Evolutionary conservation across 2,888 invertebrate species (phyloP).

Genomic region (Craniophora ligustri): DNA sequence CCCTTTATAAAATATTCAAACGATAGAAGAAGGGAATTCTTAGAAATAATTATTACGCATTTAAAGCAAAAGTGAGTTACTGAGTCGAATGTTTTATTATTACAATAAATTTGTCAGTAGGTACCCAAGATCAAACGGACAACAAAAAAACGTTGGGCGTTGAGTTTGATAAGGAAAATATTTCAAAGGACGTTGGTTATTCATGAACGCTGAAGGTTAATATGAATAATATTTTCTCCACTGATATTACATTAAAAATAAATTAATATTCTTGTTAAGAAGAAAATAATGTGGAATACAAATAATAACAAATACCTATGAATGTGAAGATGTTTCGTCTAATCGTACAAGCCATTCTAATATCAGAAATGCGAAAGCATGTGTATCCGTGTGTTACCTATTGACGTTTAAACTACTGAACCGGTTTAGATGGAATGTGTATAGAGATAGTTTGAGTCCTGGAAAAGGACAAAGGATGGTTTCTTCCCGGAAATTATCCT

Average conservation of each 20-base stretch:
- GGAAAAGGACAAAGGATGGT: too few species aligned
- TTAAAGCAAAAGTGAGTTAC: conserved; percentile 38
- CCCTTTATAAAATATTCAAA: conserved; percentile 64
- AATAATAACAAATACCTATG: too few species aligned
- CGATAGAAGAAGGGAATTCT: conserved; percentile 53
- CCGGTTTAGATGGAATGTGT: too few species aligned
- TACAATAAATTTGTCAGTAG: conserved; percentile 42
- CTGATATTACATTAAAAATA: conserved; percentile 17
- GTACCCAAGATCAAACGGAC: conserved; percentile 43
- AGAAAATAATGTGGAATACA: conserved; percentile 5
- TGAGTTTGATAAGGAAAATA: conserved; percentile 33
- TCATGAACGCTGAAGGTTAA: conserved; percentile 25
- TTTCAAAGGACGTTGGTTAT: conserved; percentile 39
- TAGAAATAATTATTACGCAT: conserved; percentile 57
- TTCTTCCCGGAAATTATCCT: too few species aligned
- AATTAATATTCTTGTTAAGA: conserved; percentile 6
- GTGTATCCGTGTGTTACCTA: too few species aligned
- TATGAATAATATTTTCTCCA: conserved; percentile 29
- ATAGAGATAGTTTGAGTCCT: too few species aligned
- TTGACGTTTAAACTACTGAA: too few species aligned
- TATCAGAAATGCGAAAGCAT: too few species aligned
- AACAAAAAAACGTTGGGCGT: conserved; percentile 19
- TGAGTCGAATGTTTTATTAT: conserved; percentile 32
- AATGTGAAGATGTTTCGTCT: too few species aligned
- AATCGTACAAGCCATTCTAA: too few species aligned